phyloP scores from a whole-genome alignment of 2,113 vertebrate species.

The Dromiciops gliroides region DNA sequence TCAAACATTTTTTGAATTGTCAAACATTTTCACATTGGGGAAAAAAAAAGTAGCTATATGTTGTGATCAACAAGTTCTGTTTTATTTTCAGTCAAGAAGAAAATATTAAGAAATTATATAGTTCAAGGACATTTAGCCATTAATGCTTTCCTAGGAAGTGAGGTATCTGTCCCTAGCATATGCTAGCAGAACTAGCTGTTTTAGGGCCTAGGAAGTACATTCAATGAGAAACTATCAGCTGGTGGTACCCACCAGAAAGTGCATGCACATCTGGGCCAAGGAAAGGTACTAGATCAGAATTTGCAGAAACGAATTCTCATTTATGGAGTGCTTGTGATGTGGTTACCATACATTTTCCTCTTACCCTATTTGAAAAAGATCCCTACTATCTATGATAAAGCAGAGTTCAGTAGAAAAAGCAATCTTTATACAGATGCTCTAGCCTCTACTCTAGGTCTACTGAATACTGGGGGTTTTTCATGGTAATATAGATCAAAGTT shows the following conservation, averaged over 20 bases:
- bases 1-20: background rate
- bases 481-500: background rate
- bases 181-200: background rate
- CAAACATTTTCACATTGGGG: background rate
- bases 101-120: conserved; percentile 42
- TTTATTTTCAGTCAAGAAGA: conserved; percentile 41
- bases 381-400: background rate
- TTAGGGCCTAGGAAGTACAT: conserved; percentile 22
- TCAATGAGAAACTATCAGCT: background rate
- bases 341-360: background rate
- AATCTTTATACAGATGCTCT: background rate
- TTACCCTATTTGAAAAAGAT: background rate
- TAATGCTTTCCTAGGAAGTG: background rate
- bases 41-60: background rate
- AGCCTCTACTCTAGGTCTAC: background rate
- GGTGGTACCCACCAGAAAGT: background rate
- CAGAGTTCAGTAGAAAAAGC: background rate
- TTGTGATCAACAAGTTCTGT: background rate
- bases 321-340: too few relatives aligned
- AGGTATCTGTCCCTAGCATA: background rate
- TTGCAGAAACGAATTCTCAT: background rate
- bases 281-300: background rate
- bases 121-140: too few relatives aligned
- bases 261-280: background rate
- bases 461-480: conserved; percentile 33